Evolutionary conservation across 2,113 vertebrate species (phyloP), one percentile per base, ranked within the genome.

Genomic region (Notothenia rossii): DNA sequence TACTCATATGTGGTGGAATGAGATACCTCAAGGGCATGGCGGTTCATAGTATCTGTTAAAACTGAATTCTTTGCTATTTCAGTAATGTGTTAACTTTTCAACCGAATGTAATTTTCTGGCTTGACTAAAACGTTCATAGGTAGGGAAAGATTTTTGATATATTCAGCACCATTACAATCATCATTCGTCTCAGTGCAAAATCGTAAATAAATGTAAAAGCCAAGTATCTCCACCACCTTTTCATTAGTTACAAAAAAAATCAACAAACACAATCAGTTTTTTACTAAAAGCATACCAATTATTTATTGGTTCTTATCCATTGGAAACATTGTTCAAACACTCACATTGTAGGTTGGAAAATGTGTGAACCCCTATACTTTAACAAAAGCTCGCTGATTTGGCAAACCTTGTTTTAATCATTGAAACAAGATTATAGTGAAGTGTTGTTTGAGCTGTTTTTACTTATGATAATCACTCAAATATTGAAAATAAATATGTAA

Each of bases 21-120:
- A 20, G 10, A 49, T 36, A 5, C 8, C 75, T 81, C 12, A 12
- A 65, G 48, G 72, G 22, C 40, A 73, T 15, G 22, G 5, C 7
- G 6, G 58, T 12, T 15, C 40, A 50, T n/a, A 5, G 10, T 55
- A 29, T 60, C 56, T 69, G 17, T 48, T 11, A 1, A 9, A 58
- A 20, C 67, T 73, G 61, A 62, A 64, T 33, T 61, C 77, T 77
- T 48, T 49, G 68, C 49, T 63, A 2, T 61, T 62, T 66, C 20
- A 25, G 48, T 45, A 40, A 10, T 18, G 13, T 11, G 10, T 14
- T 13, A 25, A 46, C 46, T 29, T 33, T 54, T 1, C 6, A n/a
- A 48, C 22, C 49, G 15, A 40, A 29, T 51, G 12, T 22, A 17
- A 14, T 55, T 22, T 55, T 58, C 61, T 64, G 20, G 7, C 40